phyloP scores from a whole-genome alignment of 1,140 invertebrate species.

The Laupala kohalensis region DNA sequence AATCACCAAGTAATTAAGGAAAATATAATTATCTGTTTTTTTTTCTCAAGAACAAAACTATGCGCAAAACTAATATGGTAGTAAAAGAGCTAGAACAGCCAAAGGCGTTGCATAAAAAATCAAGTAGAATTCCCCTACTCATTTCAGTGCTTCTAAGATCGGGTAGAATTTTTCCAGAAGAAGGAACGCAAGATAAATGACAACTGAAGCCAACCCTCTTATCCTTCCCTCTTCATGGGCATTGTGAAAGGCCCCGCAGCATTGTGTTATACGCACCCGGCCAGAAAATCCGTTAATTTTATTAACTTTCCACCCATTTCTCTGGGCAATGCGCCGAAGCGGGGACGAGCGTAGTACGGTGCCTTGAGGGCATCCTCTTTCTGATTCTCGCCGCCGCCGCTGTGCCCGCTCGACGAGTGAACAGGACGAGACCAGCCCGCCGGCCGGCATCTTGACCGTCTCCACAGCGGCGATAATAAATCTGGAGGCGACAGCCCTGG shows the following conservation, averaged over 20 bases:
- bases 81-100: too few relatives aligned
- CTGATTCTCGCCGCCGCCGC: too few relatives aligned
- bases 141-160: too few relatives aligned
- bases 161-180: neutral
- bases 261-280: neutral
- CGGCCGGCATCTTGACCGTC: neutral
- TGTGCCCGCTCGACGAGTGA: too few relatives aligned
- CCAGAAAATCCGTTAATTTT: neutral
- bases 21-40: too few relatives aligned
- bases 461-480: neutral
- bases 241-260: neutral
- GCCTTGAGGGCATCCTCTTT: too few relatives aligned
- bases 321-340: neutral
- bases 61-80: too few relatives aligned
- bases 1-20: too few relatives aligned
- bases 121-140: too few relatives aligned
- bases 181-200: neutral
- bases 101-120: too few relatives aligned
- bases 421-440: too few relatives aligned
- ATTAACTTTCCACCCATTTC: neutral
- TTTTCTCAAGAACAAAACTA: too few relatives aligned
- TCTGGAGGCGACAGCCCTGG: neutral
- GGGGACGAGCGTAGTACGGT: neutral
- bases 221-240: neutral
- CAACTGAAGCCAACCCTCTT: neutral